Percentiles rank a stretch among this genome's conserved stretches.
Evolutionary conservation across 2,113 vertebrate species (phyloP).

Genomic region (Rousettus leschenaultii): DNA sequence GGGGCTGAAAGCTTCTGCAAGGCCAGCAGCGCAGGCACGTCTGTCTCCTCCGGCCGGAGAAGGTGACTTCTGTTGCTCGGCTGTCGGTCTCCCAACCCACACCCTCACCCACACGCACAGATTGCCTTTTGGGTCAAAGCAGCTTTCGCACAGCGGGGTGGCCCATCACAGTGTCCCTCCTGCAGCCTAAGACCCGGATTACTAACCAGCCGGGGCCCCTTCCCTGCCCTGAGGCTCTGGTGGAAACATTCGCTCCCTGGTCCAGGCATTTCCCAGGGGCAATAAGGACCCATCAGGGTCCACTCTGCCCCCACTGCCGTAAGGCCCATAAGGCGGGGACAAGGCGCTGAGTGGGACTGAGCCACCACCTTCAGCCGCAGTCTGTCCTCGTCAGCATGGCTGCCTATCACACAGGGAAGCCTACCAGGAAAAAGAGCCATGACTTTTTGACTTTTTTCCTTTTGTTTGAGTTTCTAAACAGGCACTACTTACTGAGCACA

Average conservation of each 20-base stretch:
- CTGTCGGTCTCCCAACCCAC: not conserved
- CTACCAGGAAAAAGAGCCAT: not conserved
- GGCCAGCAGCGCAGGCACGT: not conserved
- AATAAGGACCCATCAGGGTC: not conserved
- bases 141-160: not conserved
- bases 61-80: not conserved
- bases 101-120: fast-evolving
- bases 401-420: fast-evolving
- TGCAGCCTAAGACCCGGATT: not conserved
- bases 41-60: not conserved
- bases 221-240: not conserved
- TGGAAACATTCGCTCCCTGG: not conserved
- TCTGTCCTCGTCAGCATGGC: fast-evolving
- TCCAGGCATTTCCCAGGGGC: not conserved
- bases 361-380: fast-evolving
- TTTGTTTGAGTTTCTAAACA: not conserved
- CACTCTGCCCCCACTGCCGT: fast-evolving
- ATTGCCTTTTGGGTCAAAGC: not conserved
- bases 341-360: fast-evolving
- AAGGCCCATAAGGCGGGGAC: not conserved
- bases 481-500: not conserved
- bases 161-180: not conserved
- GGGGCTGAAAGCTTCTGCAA: not conserved
- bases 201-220: not conserved
- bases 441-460: not conserved